Base-by-base conservation (phyloP, 2,888 invertebrate genomes). In the Lepidonotus clava region DNA sequence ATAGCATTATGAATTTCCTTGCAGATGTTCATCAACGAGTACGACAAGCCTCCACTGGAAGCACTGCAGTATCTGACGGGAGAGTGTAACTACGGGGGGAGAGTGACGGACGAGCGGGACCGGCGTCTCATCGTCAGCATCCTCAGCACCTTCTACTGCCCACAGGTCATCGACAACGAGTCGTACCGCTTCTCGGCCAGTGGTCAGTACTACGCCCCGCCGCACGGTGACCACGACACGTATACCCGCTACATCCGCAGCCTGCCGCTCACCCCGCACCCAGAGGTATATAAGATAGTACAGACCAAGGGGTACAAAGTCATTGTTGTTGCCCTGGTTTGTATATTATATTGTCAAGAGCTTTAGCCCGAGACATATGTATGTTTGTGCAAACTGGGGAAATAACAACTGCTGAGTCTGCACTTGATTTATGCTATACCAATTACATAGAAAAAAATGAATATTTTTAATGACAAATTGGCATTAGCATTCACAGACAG, bases 71-170 rank as follows among this genome's bases (percentile, higher is more conserved):
- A 94, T 88, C 88, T 94, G 86, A 94, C 94, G 0, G 94, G 94
- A 24, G 93, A 94, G 89, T 94, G 94, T 90, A 94, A 94, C 90
- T 94, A 94, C 88, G 94, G 94, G 6, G 94, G 94, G 2, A 90
- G 94, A 71, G 94, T 94, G 38, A 94, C 94, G 11, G 94, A 94
- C 86, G 92, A 93, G 88, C 90, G 91, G 83, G 94, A 94, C 87
- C 89, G 94, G 6, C 91, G 93, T 5, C 92, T 94, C 86, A 92
- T 94, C 83, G 87, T 91, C 24, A 93, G 92, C 88, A 88, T 94
- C 5, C 91, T 94, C 28, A 86, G 91, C 41, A 92, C 92, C 41
- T 93, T 93, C 90, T 94, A 94, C 90, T 90, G 89, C 87, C 85
- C 88, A 5, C 87, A 92, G 14, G 90, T 92, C 18, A 91, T 94